A percentile compares a stretch with the other conserved stretches of the same genome.
phyloP scores from a whole-genome alignment of 1,140 invertebrate genomes.

The Saccostrea echinata region DNA sequence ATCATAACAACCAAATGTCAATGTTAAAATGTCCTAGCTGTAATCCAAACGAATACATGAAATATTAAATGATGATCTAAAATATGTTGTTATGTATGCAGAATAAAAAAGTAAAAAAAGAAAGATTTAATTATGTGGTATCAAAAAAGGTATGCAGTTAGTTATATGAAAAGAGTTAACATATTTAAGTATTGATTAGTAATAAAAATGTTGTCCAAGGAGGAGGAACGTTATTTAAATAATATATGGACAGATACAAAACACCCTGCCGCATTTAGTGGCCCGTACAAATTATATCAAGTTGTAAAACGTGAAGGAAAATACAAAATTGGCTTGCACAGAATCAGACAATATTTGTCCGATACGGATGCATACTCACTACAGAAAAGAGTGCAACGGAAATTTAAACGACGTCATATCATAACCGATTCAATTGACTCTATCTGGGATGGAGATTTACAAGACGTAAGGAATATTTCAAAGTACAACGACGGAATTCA shows the following conservation, averaged over 20 bases:
- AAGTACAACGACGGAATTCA: slow-evolving; percentile 37
- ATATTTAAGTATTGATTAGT: too few relatives aligned
- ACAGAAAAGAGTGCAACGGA: neutral
- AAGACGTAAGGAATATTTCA: slow-evolving; percentile 15
- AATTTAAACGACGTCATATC: slow-evolving; percentile 1
- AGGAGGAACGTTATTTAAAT: slow-evolving; percentile 2
- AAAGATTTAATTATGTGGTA: too few relatives aligned
- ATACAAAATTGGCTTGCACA: slow-evolving; percentile 19
- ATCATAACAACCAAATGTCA: neutral
- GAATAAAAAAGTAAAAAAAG: neutral
- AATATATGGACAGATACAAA: slow-evolving; percentile 1
- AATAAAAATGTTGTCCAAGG: neutral
- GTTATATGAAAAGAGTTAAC: too few relatives aligned
- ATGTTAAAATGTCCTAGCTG: neutral
- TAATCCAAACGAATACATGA: slow-evolving; percentile 8
- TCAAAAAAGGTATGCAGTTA: too few relatives aligned
- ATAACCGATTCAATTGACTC: slow-evolving; percentile 19
- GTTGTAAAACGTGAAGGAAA: slow-evolving; percentile 48
- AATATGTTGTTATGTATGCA: too few relatives aligned
- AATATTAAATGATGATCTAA: neutral
- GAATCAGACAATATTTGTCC: slow-evolving; percentile 43
- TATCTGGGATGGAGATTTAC: slow-evolving; percentile 40
- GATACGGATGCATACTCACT: slow-evolving; percentile 30
- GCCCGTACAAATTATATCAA: slow-evolving; percentile 32
- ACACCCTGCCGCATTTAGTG: neutral